Conservation (phyloP, 2,113 vertebrate species). For the Xenopus tropicalis region UCB_Xtro_10.0 CM004446.2:61506001-61506500, state of each 20-base stretch:
- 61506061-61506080: slow-evolving; percentile 74
- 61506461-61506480: slow-evolving; percentile 55
- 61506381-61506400: slow-evolving; percentile 48
- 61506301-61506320: too few species aligned
- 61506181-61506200: slow-evolving; percentile 52
- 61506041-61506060: slow-evolving; percentile 74
- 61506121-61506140: slow-evolving; percentile 72
- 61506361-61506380: too few species aligned
- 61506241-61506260: neutral
- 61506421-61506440: slow-evolving; percentile 71
- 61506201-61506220: slow-evolving; percentile 68
- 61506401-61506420: slow-evolving; percentile 56
- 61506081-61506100: slow-evolving; percentile 70
- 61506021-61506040: too few species aligned
- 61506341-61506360: too few species aligned
- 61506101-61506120: slow-evolving; percentile 58
- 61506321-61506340: too few species aligned
- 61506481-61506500: slow-evolving; percentile 64
- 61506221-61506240: slow-evolving; percentile 60
- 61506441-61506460: slow-evolving; percentile 56
- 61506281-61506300: too few species aligned
- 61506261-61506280: too few species aligned
- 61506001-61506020: too few species aligned
- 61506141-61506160: slow-evolving; percentile 66
- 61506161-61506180: slow-evolving; percentile 72